Evolutionary conservation across 2,797 vertebrate species (phyloP).

Genomic region (Neoniphon sammara): DNA sequence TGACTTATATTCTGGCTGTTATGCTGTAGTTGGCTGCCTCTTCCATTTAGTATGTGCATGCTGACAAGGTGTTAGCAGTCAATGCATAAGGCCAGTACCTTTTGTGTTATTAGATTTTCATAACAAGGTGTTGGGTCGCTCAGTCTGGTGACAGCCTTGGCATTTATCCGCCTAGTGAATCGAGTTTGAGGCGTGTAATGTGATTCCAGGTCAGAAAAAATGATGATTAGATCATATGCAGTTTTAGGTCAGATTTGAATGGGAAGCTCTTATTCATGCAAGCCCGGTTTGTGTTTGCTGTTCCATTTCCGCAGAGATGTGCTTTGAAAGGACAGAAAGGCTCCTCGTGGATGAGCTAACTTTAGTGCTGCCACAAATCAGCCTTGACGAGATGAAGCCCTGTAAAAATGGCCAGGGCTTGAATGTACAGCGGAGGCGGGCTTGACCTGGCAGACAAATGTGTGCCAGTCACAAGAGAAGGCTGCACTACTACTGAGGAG

Average conservation of each 20-base stretch:
- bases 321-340: constrained; percentile 60
- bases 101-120: constrained; percentile 46
- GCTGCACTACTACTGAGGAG: not conserved
- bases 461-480: constrained; percentile 32
- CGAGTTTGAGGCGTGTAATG: constrained; percentile 24
- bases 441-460: constrained; percentile 30
- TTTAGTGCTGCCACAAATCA: constrained; percentile 72
- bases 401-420: constrained; percentile 41
- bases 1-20: constrained; percentile 44
- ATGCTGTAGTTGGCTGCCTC: constrained; percentile 43
- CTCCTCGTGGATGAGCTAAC: constrained; percentile 62
- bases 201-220: constrained; percentile 11
- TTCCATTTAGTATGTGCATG: constrained; percentile 55
- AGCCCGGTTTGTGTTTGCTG: constrained; percentile 59
- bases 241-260: constrained; percentile 30
- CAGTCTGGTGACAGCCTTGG: constrained; percentile 45
- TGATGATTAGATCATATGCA: constrained; percentile 54
- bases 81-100: constrained; percentile 32
- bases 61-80: constrained; percentile 62
- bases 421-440: not conserved
- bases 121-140: constrained; percentile 1
- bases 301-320: constrained; percentile 57
- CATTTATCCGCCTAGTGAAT: constrained; percentile 39
- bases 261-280: constrained; percentile 48
- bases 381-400: constrained; percentile 51